Base-by-base conservation (phyloP, 2,888 invertebrate species). In the Lasioglossum oenotherae region DNA sequence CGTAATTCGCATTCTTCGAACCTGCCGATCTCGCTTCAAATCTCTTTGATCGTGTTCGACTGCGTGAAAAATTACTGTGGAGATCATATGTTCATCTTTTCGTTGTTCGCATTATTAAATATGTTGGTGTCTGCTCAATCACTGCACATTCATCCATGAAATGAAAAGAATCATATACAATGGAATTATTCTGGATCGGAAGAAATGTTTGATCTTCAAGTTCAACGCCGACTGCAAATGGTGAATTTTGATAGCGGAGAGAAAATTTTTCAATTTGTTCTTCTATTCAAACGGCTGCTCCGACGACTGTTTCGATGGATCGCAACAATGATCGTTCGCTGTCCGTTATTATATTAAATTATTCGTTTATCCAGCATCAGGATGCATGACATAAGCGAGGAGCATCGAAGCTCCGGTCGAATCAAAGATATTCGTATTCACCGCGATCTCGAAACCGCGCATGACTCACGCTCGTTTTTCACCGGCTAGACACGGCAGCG, bases 401-500 rank as follows among this genome's bases (percentile, higher is more conserved):
- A 80, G 27, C 67, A 27, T 27, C 67, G 41, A 46, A 46, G 12
- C 46, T 10, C 31, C 19, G 23, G 44, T 38, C 27, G 31, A 64
- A 19, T 80, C 38, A 49, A 64, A 53, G 67, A 53, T 41, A 74
- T 53, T 74, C 53, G 74, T 67, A 74, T 80, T 69, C 80, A 23
- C 41, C 74, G 49, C 16, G 67, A 53, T 80, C 49, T 64, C 41
- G 57, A 57, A 75, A 75, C 53, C 75, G 35, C 69, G 16, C 31
- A 27, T 53, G 53, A 41, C 53, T 38, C 38, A 4, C 27, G 69
- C 60, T 72, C 81, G 60, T 81, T 81, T 81, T 64, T 81, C 81
- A 81, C 46, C n/a, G 44, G 12, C 16, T 57, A 5, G 57, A 76
- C 71, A 31, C 44, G 71, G 14, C 57, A 19, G 38, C 35, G 77